A percentile compares a stretch with the other conserved stretches of the same genome.
Evolutionary conservation across 2,888 invertebrate species (phyloP).

Genomic region (Tillus elongatus): DNA sequence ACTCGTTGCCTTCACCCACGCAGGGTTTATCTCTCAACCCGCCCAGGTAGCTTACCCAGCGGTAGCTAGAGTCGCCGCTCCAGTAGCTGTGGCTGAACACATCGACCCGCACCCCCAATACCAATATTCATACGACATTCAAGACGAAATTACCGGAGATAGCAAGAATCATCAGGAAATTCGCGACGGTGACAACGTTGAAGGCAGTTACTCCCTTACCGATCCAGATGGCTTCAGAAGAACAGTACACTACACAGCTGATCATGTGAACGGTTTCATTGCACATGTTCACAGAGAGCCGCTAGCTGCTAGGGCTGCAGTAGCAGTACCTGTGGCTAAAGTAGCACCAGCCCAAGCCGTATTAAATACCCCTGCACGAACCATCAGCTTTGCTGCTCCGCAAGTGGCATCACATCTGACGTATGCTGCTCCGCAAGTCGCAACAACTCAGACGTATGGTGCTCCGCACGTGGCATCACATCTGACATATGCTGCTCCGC

Average conservation of each 20-base stretch:
- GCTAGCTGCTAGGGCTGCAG: conserved; percentile 26
- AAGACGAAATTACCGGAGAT: conserved; percentile 56
- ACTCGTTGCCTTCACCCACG: conserved; percentile 13
- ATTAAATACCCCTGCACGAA: conserved; percentile 32
- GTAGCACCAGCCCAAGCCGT: conserved; percentile 27
- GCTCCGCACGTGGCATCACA: too few relatives aligned
- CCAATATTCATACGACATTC: conserved; percentile 59
- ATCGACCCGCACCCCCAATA: conserved; percentile 58
- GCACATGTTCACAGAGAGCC: conserved; percentile 47
- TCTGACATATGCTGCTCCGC: too few relatives aligned
- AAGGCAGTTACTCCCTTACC: conserved; percentile 46
- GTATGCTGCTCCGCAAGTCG: too few relatives aligned
- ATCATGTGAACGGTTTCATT: conserved; percentile 49
- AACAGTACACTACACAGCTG: conserved; percentile 48
- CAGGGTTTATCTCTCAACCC: conserved; percentile 11
- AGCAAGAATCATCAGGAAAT: conserved; percentile 47
- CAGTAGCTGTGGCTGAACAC: conserved; percentile 23
- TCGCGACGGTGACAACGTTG: conserved; percentile 47
- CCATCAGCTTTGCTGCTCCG: conserved; percentile 39
- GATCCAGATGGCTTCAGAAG: conserved; percentile 48
- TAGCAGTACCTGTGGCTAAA: conserved; percentile 16
- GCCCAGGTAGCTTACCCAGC: conserved; percentile 18
- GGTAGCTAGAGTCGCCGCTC: conserved; percentile 33
- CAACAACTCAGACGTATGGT: too few relatives aligned
- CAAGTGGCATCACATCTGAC: too few relatives aligned